Conservation (phyloP, 2,113 vertebrate genomes). For the Hippoglossus stenolepis region DNA sequence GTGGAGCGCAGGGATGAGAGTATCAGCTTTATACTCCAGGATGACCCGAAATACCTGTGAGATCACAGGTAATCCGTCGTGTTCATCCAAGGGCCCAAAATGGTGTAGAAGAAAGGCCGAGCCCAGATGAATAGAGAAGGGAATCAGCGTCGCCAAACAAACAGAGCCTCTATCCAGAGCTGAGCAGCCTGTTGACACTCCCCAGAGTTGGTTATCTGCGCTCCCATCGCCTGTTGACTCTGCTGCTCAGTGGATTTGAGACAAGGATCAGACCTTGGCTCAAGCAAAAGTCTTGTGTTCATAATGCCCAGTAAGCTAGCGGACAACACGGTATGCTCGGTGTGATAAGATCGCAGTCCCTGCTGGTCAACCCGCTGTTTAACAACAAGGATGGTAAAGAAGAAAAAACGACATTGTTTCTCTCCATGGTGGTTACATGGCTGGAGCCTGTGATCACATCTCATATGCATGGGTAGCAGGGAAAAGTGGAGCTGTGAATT, state of each 20-base stretch:
- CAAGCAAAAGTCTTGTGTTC: conserved; percentile 72
- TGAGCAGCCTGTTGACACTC: conserved; percentile 63
- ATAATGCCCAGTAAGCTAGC: conserved; percentile 63
- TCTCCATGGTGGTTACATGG: conserved; percentile 29
- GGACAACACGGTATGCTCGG: conserved; percentile 36
- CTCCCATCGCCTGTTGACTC: conserved; percentile 73
- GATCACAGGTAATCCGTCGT: conserved; percentile 67
- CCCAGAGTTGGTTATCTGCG: conserved; percentile 59
- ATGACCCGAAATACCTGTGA: conserved; percentile 59
- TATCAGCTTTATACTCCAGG: conserved; percentile 48
- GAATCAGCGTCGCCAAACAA: conserved; percentile 70
- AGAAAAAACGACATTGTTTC: conserved; percentile 26
- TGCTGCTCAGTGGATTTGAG: conserved; percentile 70
- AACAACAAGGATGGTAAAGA: conserved; percentile 51
- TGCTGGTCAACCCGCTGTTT: conserved; percentile 62
- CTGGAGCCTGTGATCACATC: conserved; percentile 19
- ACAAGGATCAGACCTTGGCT: conserved; percentile 72
- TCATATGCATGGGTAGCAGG: too few species aligned
- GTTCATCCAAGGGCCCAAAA: conserved; percentile 51
- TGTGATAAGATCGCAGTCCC: conserved; percentile 59
- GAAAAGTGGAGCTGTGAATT: too few species aligned
- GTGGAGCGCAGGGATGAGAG: conserved; percentile 41
- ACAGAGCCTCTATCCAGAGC: conserved; percentile 67
- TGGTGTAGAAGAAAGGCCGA: conserved; percentile 58
- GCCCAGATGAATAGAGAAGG: conserved; percentile 64